Base-by-base conservation (phyloP, 2,888 invertebrate species). In the Nephrotoma flavescens region DNA sequence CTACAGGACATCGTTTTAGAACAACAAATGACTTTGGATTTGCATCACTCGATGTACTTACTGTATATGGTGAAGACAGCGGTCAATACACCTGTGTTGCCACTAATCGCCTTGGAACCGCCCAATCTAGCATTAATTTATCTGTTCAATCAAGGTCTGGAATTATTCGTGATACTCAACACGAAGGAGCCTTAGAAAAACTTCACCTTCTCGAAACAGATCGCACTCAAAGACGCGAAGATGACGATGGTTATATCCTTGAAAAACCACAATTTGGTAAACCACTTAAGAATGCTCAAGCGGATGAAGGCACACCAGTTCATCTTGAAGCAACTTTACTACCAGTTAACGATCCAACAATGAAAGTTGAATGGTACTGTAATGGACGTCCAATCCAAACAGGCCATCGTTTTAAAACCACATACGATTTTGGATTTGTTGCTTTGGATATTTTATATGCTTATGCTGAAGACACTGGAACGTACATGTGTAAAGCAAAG, bases 341-440 rank as follows among this genome's bases (percentile, higher is more conserved):
- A 0, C 99, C 99, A 0, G 97, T 99, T 52, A 98, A 99, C 89
- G 99, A 99, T 91, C 98, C 99, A 4, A 98, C 98, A 7, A 99
- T 99, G 99, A 95, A 96, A 89, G 98, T 99, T 9, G 99, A 99
- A 92, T 99, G 99, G 99, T 98, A 95, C 92, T 96, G 97, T 91
- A 97, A 99, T 92, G 99, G 98, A 86, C 94, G 95, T 89, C 98
- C 98, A 2, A 95, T 99, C 89, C 96, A 96, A 90, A 96, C 96
- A 90, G 97, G 98, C 86, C 98, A 98, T 91, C 95, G 99, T 88
- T 99, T 98, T 92, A 97, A 97, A 92, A 97, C 98, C 4, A 97
- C 97, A 2, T 97, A 98, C 90, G 99, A 99, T 91, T 99, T 99
- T 91, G 99, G 99, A 88, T 99, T 97, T 91, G 99, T 99, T 42